Conservation (phyloP, 2,113 vertebrate species). For the Syrmaticus mikado region DNA sequence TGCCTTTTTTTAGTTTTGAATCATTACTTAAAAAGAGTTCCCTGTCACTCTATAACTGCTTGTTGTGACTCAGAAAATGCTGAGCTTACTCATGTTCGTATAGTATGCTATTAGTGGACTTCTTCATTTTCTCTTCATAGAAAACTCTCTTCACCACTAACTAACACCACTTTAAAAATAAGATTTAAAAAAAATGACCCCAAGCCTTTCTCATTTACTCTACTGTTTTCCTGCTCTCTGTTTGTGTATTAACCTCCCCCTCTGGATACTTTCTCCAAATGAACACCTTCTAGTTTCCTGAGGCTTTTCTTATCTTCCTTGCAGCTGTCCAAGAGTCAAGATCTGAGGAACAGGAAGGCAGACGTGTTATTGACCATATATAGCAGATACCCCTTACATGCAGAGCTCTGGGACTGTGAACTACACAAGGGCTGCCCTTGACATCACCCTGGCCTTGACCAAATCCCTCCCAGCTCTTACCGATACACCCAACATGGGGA, state of each 20-base stretch:
- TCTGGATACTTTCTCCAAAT: conserved; percentile 43
- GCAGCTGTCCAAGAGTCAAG: conserved; percentile 52
- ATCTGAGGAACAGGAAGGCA: conserved; percentile 58
- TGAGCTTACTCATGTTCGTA: conserved; percentile 31
- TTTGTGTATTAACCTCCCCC: conserved; percentile 57
- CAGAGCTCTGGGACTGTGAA: not conserved
- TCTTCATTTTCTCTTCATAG: conserved; percentile 43
- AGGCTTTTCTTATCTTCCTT: conserved; percentile 58
- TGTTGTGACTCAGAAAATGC: conserved; percentile 67
- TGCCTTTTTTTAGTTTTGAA: conserved; percentile 69
- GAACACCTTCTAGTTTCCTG: conserved; percentile 50
- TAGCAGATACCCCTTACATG: not conserved
- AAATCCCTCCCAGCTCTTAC: not conserved
- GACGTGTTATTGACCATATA: conserved; percentile 30
- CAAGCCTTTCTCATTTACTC: conserved; percentile 56
- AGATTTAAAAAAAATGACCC: not conserved
- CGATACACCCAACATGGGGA: not conserved
- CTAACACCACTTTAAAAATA: conserved; percentile 32
- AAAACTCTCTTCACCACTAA: conserved; percentile 27
- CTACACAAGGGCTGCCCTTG: not conserved
- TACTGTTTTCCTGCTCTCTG: conserved; percentile 32
- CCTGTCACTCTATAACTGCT: conserved; percentile 58
- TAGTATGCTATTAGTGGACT: conserved; percentile 57
- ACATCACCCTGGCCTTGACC: not conserved
- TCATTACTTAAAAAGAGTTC: conserved; percentile 68